Evolutionary conservation across 1,140 invertebrate genomes (phyloP).

Genomic region (Macrostomum lignano): DNA sequence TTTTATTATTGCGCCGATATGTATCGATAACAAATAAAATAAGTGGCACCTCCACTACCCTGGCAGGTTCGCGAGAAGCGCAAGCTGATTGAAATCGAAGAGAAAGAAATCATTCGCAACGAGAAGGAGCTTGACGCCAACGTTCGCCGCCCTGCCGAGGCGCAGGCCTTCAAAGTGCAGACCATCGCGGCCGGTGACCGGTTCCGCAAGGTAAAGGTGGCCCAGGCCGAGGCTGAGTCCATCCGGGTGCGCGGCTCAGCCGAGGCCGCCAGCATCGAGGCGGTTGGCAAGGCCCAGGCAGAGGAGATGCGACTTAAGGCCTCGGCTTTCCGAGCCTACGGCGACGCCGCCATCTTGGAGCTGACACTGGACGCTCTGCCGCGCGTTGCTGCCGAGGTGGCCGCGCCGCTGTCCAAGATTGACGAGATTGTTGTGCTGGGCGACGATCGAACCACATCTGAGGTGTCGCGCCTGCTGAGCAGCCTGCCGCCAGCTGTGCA

Average conservation of each 20-base stretch:
- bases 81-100: slow-evolving; percentile 74
- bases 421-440: slow-evolving; percentile 82
- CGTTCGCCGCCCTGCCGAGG: slow-evolving; percentile 64
- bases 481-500: slow-evolving; percentile 68
- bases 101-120: slow-evolving; percentile 65
- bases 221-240: slow-evolving; percentile 60
- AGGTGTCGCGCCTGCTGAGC: slow-evolving; percentile 52
- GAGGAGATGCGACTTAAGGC: slow-evolving; percentile 75
- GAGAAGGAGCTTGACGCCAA: slow-evolving; percentile 67
- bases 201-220: slow-evolving; percentile 58
- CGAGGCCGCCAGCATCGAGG: slow-evolving; percentile 56
- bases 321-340: slow-evolving; percentile 69
- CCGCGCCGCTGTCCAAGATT: slow-evolving; percentile 66
- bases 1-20: no score
- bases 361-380: slow-evolving; percentile 67
- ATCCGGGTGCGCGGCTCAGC: slow-evolving; percentile 60
- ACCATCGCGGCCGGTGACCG: slow-evolving; percentile 61
- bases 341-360: slow-evolving; percentile 66
- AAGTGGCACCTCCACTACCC: no score
- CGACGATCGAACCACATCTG: slow-evolving; percentile 42
- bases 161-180: slow-evolving; percentile 63
- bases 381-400: slow-evolving; percentile 72
- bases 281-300: slow-evolving; percentile 67
- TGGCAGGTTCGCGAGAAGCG: slow-evolving; percentile 65
- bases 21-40: no score